Evolutionary conservation across 1,140 invertebrate genomes (phyloP), one percentile per base, ranked within the genome.

Genomic region (Anastrepha obliqua): DNA sequence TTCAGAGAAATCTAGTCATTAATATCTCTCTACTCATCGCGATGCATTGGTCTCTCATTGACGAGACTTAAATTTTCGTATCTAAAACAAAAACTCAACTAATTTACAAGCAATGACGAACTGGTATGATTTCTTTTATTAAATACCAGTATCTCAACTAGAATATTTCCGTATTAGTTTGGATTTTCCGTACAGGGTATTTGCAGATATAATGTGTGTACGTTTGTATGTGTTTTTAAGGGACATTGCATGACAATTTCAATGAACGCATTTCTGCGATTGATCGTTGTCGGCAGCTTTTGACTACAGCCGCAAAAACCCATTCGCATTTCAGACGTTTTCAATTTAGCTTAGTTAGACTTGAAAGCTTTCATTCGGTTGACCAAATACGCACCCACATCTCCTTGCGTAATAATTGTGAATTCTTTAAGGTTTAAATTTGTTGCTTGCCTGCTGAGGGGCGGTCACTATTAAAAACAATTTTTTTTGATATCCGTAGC

Each of bases 291-390:
- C 39, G 29, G 29, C 64, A 29, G 29, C 64, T 11, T 20, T 42
- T 67, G 39, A 9, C 29, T 11, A 67, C 64, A 67, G 29, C 13
- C 11, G 0, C 64, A 67, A 67, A 67, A 39, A 11, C 62, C 13
- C 62, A 20, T 65, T 20, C 29, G 64, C 2, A 67, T 29, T 67
- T 67, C 39, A 67, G 29, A n/a, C 39, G 29, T 11, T 42, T 67
- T 67, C 64, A 67, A 67, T 67, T 67, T 67, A 4, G 64, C 64
- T 67, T 67, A 67, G 64, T 67, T 11, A 67, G 64, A 42, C 39
- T 67, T n/a, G 64, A 42, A 39, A 67, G 64, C 64, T 67, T 67
- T 9, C 20, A 9, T 67, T 42, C 13, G n/a, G 64, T n/a, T 20
- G 64, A 67, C 51, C 11, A 55, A 6, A 67, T 29, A 29, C 29